Base-by-base conservation (phyloP, 2,797 vertebrate species). In the Sus cebifrons region DNA sequence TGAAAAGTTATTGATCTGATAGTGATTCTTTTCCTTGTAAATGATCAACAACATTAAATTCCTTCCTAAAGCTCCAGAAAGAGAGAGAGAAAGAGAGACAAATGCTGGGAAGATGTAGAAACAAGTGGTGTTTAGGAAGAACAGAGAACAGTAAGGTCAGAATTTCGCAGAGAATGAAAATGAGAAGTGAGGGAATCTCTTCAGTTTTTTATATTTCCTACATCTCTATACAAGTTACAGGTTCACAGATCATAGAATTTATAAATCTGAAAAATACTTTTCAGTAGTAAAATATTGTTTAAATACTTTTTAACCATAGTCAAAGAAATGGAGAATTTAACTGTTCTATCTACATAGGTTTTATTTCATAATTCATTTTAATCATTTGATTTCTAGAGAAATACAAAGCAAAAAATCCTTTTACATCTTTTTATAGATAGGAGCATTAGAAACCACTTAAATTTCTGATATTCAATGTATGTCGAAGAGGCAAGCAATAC, bases 361-460 rank as follows among this genome's bases (percentile, higher is more conserved):
- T 87, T 68, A 67, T 77, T 68, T 85, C 27, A 71, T 68, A 89
- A 89, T 25, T 1, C 2, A 73, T 70, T 88, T 82, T 78, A 90
- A 68, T 82, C 29, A 71, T 40, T 96, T 97, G 86, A 44, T 27
- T 90, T 94, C 91, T 64, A 60, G 16, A 89, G 25, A 75, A 92
- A 67, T 73, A 3, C 11, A 60, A 88, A 88, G 52, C 70, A 18
- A 87, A 88, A 6, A 86, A 36, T 78, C 4, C 16, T 29, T 94
- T 82, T 75, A 89, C 52, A 79, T 49, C 56, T 84, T 83, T 3
- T 70, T 60, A 32, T 58, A 84, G 11, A 58, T 49, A 49, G 40
- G 40, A 54, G 10, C 16, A 27, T 40, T 86, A 62, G 36, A 89
- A 93, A 92, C 65, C 20, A 62, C 18, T 93, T 54, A 64, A 67